Evolutionary conservation across 2,113 vertebrate species (phyloP).

Genomic region (Bujurquina vittata): DNA sequence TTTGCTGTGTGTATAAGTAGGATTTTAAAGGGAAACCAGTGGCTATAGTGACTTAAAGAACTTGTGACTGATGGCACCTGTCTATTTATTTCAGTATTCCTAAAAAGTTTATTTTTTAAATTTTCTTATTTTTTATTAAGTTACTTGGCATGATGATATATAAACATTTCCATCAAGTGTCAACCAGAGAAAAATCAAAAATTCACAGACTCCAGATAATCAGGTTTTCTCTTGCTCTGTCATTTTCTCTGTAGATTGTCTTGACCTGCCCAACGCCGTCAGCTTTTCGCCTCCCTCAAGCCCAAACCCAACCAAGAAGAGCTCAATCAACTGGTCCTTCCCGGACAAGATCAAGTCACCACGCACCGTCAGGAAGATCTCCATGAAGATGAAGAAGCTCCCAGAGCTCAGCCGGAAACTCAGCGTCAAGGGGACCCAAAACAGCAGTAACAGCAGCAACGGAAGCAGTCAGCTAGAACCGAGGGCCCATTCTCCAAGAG

Average conservation of each 20-base stretch:
- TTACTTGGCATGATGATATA: background rate
- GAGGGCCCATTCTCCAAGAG: slow-evolving; percentile 60
- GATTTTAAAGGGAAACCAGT: background rate
- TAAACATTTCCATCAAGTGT: background rate
- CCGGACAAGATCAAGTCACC: slow-evolving; percentile 98
- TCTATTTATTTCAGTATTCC: slow-evolving; percentile 18
- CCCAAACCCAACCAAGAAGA: slow-evolving; percentile 91
- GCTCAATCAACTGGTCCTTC: slow-evolving; percentile 95
- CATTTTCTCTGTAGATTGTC: slow-evolving; percentile 65
- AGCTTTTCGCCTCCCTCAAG: slow-evolving; percentile 89
- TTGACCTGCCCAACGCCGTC: slow-evolving; percentile 62
- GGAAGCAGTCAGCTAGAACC: slow-evolving; percentile 66
- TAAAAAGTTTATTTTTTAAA: background rate
- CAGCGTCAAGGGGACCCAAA: slow-evolving; percentile 87
- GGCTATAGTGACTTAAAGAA: slow-evolving; percentile 19
- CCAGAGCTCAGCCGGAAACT: slow-evolving; percentile 96
- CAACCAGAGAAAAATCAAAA: background rate
- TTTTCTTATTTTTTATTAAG: background rate
- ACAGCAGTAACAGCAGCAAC: slow-evolving; percentile 73
- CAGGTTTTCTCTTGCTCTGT: slow-evolving; percentile 13
- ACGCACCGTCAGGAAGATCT: slow-evolving; percentile 95
- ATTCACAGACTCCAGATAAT: slow-evolving; percentile 2
- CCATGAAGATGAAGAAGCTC: slow-evolving; percentile 98
- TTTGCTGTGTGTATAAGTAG: slow-evolving; percentile 14
- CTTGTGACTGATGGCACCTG: background rate